These are phyloP conservation scores for Philhelius pedissequus DNA, from an alignment of 2,888 invertebrate genomes.

Conservation along the genomic window DNA sequence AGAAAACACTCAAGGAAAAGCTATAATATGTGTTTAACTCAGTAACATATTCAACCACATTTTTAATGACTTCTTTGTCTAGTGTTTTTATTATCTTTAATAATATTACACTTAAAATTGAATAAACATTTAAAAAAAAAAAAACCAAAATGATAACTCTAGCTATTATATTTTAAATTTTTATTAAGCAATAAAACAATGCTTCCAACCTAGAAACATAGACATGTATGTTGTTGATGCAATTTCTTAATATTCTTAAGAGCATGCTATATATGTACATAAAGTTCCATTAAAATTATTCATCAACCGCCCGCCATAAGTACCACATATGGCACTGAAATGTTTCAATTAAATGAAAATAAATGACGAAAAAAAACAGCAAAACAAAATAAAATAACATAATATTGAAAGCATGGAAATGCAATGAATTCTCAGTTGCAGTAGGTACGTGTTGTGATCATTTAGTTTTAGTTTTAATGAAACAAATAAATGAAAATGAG, in stretches of 20 bases:
- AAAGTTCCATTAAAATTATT: slow-evolving; percentile 19
- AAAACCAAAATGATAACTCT: background rate
- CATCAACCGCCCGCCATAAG: background rate
- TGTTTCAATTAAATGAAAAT: slow-evolving; percentile 24
- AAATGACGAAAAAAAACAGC: background rate
- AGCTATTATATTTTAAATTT: background rate
- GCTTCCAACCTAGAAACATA: background rate
- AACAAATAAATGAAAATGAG: background rate
- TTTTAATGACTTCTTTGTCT: background rate
- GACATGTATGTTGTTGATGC: background rate
- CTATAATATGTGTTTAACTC: background rate
- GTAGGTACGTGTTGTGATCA: background rate
- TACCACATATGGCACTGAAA: slow-evolving; percentile 6
- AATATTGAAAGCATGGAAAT: background rate
- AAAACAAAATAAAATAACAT: background rate
- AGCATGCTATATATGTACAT: background rate
- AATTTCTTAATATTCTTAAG: slow-evolving; percentile 28
- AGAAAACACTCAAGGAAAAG: background rate
- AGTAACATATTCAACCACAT: background rate
- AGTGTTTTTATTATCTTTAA: background rate
- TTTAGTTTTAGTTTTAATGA: background rate
- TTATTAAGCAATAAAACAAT: background rate
- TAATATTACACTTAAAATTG: background rate
- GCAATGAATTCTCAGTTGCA: background rate
- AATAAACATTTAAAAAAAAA: background rate